Evolutionary conservation across 1,140 invertebrate genomes (phyloP), one percentile per base, ranked within the genome.

Genomic region (Procambarus virginalis): DNA sequence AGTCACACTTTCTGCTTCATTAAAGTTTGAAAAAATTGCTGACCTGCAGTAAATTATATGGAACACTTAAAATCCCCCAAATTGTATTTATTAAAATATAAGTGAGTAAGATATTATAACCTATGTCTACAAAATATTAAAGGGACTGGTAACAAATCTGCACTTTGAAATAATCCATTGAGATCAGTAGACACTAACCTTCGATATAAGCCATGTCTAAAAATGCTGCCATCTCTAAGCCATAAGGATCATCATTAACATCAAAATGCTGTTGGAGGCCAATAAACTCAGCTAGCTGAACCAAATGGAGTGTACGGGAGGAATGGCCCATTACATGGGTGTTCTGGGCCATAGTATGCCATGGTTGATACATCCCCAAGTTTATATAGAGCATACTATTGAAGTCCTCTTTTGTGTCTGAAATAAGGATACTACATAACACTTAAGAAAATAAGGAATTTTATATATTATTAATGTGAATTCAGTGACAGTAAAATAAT

Each of bases 141-240:
- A 34, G 34, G 34, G 34, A 34, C 34, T 34, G 34, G 34, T 34
- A 34, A 34, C 34, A 34, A 34, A 0, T 34, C 34, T 34, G 34
- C 34, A 34, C 34, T 34, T 34, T 34, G 34, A 34, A 34, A 34
- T 34, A 34, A 34, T 34, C 1, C 55, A 58, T 14, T 58, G 34
- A 34, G 34, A 34, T 34, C 34, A 34, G 34, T 34, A 73, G 34
- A 34, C 6, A 73, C 68, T 3, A 73, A 89, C 81, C 81, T 84
- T 84, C 60, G n/a, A 89, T 48, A 49, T 89, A 89, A 17, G 51
- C 76, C 81, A 70, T 84, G 60, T 89, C 81, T 17, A 89, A 48
- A 46, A 89, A 89, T 45, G 88, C 73, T 51, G 70, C 81, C 88
- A 89, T 84, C 48, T 89, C 88, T 6, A 84, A 58, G 34, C 88